phyloP scores from a whole-genome alignment of 2,888 invertebrate genomes.

The Cremastinae sp. region DNA sequence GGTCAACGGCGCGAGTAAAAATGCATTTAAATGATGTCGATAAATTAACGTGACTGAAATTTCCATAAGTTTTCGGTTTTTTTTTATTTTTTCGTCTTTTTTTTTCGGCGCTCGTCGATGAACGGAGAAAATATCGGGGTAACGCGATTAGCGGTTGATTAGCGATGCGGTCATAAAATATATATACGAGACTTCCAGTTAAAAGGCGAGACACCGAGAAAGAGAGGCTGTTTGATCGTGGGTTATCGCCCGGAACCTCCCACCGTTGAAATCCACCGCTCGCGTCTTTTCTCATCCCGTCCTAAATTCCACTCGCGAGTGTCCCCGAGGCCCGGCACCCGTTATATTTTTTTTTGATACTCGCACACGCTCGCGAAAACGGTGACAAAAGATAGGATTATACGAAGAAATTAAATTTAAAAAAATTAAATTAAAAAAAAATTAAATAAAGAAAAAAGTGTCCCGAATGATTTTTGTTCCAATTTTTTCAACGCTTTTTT shows the following conservation, averaged over 20 bases:
- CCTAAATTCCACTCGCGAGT: constrained; percentile 72
- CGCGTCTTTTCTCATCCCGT: constrained; percentile 59
- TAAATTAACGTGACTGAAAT: constrained; percentile 5
- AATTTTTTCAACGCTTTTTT: too few species aligned
- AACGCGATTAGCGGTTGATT: constrained; percentile 50
- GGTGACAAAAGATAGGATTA: constrained; percentile 5
- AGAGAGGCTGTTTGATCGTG: constrained; percentile 68
- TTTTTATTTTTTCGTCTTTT: background rate
- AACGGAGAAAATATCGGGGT: constrained; percentile 3
- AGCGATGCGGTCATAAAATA: constrained; percentile 55
- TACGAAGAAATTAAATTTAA: background rate
- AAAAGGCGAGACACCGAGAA: constrained; percentile 29
- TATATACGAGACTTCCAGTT: constrained; percentile 30
- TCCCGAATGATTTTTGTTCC: too few species aligned
- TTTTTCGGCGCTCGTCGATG: background rate
- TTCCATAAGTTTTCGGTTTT: background rate
- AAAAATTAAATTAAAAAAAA: too few species aligned
- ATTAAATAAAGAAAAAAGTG: too few species aligned
- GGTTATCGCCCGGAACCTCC: constrained; percentile 68
- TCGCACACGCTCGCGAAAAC: constrained; percentile 19
- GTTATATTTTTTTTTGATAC: constrained; percentile 47
- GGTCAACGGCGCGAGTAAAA: background rate
- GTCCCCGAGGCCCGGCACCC: constrained; percentile 60
- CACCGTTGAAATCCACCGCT: constrained; percentile 60
- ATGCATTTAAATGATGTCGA: background rate